Conservation (phyloP, 1,140 invertebrate genomes). For the Diplogasteroides magnus region DNA sequence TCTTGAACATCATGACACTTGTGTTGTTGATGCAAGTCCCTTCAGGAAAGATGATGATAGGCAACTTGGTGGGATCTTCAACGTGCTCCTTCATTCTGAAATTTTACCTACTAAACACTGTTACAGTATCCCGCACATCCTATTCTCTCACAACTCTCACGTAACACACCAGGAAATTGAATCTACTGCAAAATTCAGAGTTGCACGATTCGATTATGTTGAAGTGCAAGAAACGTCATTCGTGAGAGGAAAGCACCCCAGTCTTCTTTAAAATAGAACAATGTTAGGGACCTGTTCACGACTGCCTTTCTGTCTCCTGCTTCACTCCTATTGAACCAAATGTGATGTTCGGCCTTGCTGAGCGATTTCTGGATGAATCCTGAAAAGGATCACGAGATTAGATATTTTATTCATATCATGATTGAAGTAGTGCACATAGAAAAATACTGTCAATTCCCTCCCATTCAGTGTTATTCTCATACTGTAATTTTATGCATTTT, state of each 20-base stretch:
- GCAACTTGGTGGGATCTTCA: slow-evolving; percentile 82
- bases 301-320: slow-evolving; percentile 86
- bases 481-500: too few relatives aligned
- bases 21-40: slow-evolving; percentile 99
- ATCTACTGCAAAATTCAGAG: too few relatives aligned
- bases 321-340: slow-evolving; percentile 98
- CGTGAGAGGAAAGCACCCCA: too few relatives aligned
- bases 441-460: neutral
- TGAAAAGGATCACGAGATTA: too few relatives aligned
- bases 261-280: too few relatives aligned
- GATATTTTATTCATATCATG: too few relatives aligned
- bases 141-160: too few relatives aligned
- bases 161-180: too few relatives aligned
- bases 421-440: neutral
- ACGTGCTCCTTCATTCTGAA: slow-evolving; percentile 65
- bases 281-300: slow-evolving; percentile 63
- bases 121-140: too few relatives aligned
- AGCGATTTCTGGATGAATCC: slow-evolving; percentile 79
- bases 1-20: slow-evolving; percentile 99
- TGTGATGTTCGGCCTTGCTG: slow-evolving; percentile 85
- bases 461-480: neutral
- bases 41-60: slow-evolving; percentile 97
- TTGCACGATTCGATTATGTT: too few relatives aligned
- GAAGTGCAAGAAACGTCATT: too few relatives aligned
- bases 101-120: too few relatives aligned